Base-by-base conservation (phyloP, 2,888 invertebrate species). In the Yponomeuta plumbellus region DNA sequence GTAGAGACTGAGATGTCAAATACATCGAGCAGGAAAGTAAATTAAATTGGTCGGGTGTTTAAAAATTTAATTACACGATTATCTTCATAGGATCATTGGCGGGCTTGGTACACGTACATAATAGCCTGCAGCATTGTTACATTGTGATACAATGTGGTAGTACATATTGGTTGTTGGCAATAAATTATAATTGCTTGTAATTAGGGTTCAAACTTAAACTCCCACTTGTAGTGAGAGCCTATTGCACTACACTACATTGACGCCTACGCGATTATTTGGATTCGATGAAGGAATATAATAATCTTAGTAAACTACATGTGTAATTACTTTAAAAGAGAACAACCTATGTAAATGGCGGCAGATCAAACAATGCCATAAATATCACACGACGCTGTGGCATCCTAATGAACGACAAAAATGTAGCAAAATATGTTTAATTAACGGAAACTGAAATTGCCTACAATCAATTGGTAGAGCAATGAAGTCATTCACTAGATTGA, bases 401-500 rank as follows among this genome's bases (percentile, higher is more conserved):
- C 34, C 44, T 52, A 52, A 52, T 52, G 44, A 52, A 52, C 44
- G 44, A 52, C 44, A 52, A 52, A 52, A 52, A 52, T 17, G 44
- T 52, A 62, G 6, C 59, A 22, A 62, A 34, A 62, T 62, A 39
- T 34, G 62, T 62, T 62, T 62, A 62, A 62, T 62, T 62, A 62
- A 62, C 62, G 62, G 62, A 44, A 63, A 63, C 44, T 21, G 57
- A 64, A 64, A 56, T 57, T 26, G 26, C 10, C 26, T 23, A 57
- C 64, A 64, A 64, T 64, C 64, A 34, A 56, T 64, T 57, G 56
- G 56, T 17, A 39, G 57, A 63, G 44, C 63, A 68, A 67, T 62
- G 62, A 39, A 59, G 57, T 74, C 75, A 73, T 75, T 77, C 75
- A 78, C 75, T 77, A 76, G 75, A 80, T 82, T 81, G 84, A 88